Base-by-base conservation (phyloP, 2,797 vertebrate species). In the Anguilla obscura region DNA sequence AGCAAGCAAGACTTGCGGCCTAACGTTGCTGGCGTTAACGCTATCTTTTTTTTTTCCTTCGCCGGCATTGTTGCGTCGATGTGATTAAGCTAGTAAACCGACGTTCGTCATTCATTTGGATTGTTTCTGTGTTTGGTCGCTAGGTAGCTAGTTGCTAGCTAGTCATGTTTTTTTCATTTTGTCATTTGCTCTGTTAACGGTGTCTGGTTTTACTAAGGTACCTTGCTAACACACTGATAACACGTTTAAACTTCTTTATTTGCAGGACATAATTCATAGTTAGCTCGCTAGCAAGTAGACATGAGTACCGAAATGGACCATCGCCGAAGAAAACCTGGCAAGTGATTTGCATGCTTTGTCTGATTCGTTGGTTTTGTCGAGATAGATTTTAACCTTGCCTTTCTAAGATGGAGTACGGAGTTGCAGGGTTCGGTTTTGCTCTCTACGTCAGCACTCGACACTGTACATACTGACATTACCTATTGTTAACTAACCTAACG, bases 241-340 rank as follows among this genome's bases (percentile, higher is more conserved):
- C 16, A 18, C 54, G 33, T 18, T n/a, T 24, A 40, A 48, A 30
- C 30, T 9, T 66, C 7, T n/a, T n/a, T n/a, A 60, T 45, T 45
- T 40, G 54, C 52, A 58, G 52, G 9, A 85, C 30, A 33, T 60
- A 48, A n/a, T 85, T 48, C 40, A 40, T 83, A 52, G 87, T 85
- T 52, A 52, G 66, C 86, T 56, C 36, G 52, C 71, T 79, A 40
- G 52, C 45, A 50, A 85, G 52, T 36, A 87, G 2, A 88, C 86
- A 87, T 56, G 86, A 89, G 30, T 86, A 40, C 86, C 52, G 88
- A 89, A 14, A 86, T 84, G 69, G 92, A 93, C 12, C 89, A 85
- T 56, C 89, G 90, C 52, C 30, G 88, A 6, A 83, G 91, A 76
- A 87, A 91, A 88, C 3, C 89, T 90, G 95, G 95, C 84, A 93